These are phyloP conservation scores for Drosophila seclusa DNA, from an alignment of 2,888 invertebrate species.

Conservation along the genomic window DNA sequence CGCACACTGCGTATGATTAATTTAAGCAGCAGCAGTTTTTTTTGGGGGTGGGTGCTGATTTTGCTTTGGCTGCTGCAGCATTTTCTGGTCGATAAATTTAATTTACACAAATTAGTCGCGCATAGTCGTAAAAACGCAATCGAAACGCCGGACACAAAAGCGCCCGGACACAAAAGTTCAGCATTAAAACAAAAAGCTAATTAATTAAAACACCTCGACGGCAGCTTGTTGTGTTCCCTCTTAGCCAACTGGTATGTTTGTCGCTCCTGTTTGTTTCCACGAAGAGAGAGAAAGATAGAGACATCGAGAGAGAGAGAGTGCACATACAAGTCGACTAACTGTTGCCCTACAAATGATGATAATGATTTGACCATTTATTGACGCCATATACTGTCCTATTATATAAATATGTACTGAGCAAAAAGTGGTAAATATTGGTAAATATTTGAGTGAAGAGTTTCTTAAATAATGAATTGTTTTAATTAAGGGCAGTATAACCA, in stretches of 20 bases:
- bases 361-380: neutral
- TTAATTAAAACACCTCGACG: constrained; percentile 77
- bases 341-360: neutral
- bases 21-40: constrained; percentile 59
- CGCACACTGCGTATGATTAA: constrained; percentile 77
- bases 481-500: too few relatives aligned
- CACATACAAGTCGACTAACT: neutral
- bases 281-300: neutral
- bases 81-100: constrained; percentile 82
- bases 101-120: constrained; percentile 81
- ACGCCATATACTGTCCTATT: neutral
- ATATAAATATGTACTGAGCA: neutral
- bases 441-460: neutral
- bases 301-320: neutral
- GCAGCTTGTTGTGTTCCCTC: constrained; percentile 26
- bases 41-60: neutral
- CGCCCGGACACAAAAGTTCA: constrained; percentile 63
- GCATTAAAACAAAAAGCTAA: constrained; percentile 79
- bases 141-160: constrained; percentile 57
- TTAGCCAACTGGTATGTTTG: constrained; percentile 8
- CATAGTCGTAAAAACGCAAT: constrained; percentile 79
- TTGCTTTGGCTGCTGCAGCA: constrained; percentile 68
- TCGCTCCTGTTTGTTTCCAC: neutral
- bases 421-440: neutral
- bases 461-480: too few relatives aligned